phyloP scores from a whole-genome alignment of 2,113 vertebrate species.

The Planiliza haematocheilus region DNA sequence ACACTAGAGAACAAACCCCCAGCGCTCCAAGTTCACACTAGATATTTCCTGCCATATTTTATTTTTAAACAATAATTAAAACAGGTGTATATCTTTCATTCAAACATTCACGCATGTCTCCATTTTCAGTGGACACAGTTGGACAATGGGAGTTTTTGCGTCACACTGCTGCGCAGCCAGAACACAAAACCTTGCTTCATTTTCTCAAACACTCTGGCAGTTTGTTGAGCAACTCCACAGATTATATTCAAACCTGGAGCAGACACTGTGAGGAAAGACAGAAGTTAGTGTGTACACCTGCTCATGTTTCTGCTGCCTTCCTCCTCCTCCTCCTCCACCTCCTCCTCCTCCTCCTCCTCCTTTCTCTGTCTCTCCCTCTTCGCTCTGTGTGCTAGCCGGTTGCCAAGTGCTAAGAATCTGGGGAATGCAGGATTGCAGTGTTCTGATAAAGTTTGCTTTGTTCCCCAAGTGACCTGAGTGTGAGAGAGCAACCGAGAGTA shows the following conservation, averaged over 20 bases:
- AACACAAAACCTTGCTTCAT: slow-evolving; percentile 1
- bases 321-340: slow-evolving; percentile 42
- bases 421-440: slow-evolving; percentile 93
- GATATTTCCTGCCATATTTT: neutral
- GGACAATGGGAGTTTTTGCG: neutral
- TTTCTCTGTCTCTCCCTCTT: slow-evolving; percentile 30
- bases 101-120: neutral
- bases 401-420: slow-evolving; percentile 93
- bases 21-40: neutral
- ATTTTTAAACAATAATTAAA: neutral
- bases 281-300: slow-evolving; percentile 39
- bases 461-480: slow-evolving; percentile 91
- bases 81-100: neutral
- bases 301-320: slow-evolving; percentile 31
- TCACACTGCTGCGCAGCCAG: neutral
- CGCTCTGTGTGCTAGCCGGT: slow-evolving; percentile 81
- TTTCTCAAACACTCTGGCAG: neutral
- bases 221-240: slow-evolving; percentile 22
- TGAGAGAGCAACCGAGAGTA: slow-evolving; percentile 75
- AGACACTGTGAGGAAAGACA: slow-evolving; percentile 11
- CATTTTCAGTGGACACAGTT: neutral
- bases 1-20: neutral
- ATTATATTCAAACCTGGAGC: slow-evolving; percentile 32
- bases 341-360: slow-evolving; percentile 21
- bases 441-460: slow-evolving; percentile 98